These are phyloP conservation scores for Drosophila nigrodunni DNA, from an alignment of 1,140 invertebrate species.

Conservation along the genomic window DNA sequence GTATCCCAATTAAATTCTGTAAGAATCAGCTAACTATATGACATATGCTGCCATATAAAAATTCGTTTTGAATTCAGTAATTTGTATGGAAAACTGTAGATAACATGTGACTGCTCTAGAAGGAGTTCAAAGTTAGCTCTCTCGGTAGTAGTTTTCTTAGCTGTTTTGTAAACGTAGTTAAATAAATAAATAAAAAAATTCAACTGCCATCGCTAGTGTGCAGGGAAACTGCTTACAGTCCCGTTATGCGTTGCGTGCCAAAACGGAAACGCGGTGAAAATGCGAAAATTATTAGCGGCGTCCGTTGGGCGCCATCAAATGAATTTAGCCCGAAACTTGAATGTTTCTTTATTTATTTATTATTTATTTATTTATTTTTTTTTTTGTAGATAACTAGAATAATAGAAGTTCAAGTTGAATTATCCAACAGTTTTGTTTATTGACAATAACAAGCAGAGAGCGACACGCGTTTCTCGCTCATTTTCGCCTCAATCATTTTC, in stretches of 20 bases:
- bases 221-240: background rate
- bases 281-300: conserved; percentile 62
- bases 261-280: conserved; percentile 68
- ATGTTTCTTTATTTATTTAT: background rate
- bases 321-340: background rate
- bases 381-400: background rate
- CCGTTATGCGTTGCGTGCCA: conserved; percentile 44
- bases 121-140: no score
- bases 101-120: no score
- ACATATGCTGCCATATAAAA: no score
- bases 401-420: conserved; percentile 22
- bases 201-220: no score
- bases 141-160: no score
- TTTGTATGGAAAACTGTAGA: no score
- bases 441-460: background rate
- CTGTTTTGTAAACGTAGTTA: no score
- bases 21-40: no score
- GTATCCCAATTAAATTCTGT: no score
- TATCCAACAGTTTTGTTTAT: conserved; percentile 26
- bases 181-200: no score
- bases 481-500: conserved; percentile 35
- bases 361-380: no score
- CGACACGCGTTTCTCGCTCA: conserved; percentile 5
- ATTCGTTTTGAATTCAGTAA: no score
- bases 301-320: conserved; percentile 56